A percentile compares a stretch with the other conserved stretches of the same genome.
phyloP scores from a whole-genome alignment of 2,113 vertebrate species.

The Podiceps cristatus region DNA sequence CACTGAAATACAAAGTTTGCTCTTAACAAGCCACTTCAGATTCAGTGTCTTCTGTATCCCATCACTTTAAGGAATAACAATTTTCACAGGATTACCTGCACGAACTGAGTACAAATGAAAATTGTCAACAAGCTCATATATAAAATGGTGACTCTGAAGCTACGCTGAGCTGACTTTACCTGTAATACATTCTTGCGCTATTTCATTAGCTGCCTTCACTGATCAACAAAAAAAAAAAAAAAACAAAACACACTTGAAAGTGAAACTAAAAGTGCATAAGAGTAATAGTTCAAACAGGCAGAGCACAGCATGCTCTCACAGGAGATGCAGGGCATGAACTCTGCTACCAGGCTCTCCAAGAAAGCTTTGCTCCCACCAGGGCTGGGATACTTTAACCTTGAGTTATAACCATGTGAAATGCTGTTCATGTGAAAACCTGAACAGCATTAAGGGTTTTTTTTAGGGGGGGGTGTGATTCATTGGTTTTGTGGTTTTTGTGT shows the following conservation, averaged over 20 bases:
- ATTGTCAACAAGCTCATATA: neutral
- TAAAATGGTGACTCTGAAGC: neutral
- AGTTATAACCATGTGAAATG: neutral
- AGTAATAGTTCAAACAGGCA: neutral
- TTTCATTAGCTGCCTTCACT: neutral
- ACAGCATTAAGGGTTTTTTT: neutral
- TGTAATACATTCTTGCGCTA: neutral
- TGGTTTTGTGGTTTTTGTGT: no score
- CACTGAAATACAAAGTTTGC: neutral
- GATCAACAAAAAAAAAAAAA: neutral
- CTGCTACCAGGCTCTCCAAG: neutral
- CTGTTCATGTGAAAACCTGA: neutral
- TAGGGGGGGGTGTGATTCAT: no score
- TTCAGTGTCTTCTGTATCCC: neutral
- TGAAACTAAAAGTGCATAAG: fast-evolving
- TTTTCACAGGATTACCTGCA: neutral
- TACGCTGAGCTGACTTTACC: neutral
- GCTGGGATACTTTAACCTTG: neutral
- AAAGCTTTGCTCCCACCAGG: neutral
- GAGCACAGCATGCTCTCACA: neutral
- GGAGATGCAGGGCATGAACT: neutral
- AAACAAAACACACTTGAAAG: neutral
- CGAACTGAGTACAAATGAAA: neutral
- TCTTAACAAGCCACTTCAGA: neutral
- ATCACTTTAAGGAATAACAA: neutral